Conservation (phyloP, 2,113 vertebrate species). For the Ameiurus melas region DNA sequence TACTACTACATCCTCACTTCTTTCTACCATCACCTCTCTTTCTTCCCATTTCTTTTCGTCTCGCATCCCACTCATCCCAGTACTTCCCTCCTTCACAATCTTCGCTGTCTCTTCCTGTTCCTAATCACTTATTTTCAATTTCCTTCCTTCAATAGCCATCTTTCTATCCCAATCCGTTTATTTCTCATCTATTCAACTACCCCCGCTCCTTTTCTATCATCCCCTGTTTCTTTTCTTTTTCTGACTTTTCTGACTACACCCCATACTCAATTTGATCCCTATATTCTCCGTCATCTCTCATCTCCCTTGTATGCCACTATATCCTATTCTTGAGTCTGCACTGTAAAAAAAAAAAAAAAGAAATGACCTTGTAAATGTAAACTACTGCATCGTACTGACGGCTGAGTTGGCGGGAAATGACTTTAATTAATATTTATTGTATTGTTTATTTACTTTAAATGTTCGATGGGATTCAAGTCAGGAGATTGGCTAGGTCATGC, state of each 20-base stretch:
- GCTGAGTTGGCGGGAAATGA: background rate
- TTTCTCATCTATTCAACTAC: background rate
- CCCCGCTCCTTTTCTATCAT: background rate
- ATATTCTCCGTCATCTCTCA: background rate
- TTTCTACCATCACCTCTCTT: slow-evolving; percentile 50
- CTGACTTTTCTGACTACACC: background rate
- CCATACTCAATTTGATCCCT: background rate
- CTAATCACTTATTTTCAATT: slow-evolving; percentile 47
- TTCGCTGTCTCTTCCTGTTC: slow-evolving; percentile 21
- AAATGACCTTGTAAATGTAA: background rate
- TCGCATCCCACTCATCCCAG: slow-evolving; percentile 33
- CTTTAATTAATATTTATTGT: background rate
- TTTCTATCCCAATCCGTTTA: background rate
- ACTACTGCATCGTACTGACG: too few species aligned
- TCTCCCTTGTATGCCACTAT: background rate
- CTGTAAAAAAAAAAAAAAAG: background rate
- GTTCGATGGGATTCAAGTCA: background rate
- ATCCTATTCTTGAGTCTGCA: slow-evolving; percentile 2
- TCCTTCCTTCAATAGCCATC: slow-evolving; percentile 34
- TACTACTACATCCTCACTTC: slow-evolving; percentile 25
- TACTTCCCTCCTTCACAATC: background rate
- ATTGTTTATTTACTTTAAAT: background rate
- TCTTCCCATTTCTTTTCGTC: slow-evolving; percentile 58
- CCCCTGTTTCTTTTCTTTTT: background rate
- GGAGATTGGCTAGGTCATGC: background rate